Evolutionary conservation across 2,888 invertebrate genomes (phyloP), one percentile per base, ranked within the genome.

Genomic region (Synanthedon formicaeformis): DNA sequence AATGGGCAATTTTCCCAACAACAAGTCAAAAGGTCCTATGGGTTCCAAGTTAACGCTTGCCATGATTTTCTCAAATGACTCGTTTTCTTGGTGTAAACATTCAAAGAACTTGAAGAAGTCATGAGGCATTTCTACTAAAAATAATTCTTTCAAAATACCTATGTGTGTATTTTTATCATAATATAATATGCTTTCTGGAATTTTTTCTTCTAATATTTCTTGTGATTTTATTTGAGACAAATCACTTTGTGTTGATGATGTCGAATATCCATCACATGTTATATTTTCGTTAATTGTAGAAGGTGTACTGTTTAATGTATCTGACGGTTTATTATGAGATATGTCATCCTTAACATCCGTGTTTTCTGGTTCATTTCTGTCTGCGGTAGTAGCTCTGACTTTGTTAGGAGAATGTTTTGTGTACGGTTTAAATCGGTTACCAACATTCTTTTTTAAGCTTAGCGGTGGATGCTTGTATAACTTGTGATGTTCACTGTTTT

Each of bases 21-120:
- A 75, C 52, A 96, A 91, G 77, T 98, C 97, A 82, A 91, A 98
- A 0, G 97, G 95, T 0, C 98, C 98, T 49, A 96, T 95, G 50
- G 97, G 81, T 60, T 90, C 81, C 45, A 97, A 81, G 55, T 92
- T 92, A 27, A 93, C 88, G 58, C 83, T 82, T 52, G 90, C 88
- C 12, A 97, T 84, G 11, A 92, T 90, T 60, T 90, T 89, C 67
- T 88, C 77, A 12, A 94, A 90, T 12, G 65, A 60, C 34, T 66
- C 58, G 59, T 89, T 81, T 14, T 87, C 83, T 16, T 85, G 65
- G 66, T 89, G 85, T 56, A 95, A 92, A 65, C 94, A 94, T 50
- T 94, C 90, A 90, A 93, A 96, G 73, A 97, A 94, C 54, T 91
- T 85, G 66, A 92, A 96, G 75, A 97, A 97, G 76, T 97, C 97